Evolutionary conservation across 2,797 vertebrate genomes (phyloP), one percentile per base, ranked within the genome.

Genomic region (Neoniphon sammara): DNA sequence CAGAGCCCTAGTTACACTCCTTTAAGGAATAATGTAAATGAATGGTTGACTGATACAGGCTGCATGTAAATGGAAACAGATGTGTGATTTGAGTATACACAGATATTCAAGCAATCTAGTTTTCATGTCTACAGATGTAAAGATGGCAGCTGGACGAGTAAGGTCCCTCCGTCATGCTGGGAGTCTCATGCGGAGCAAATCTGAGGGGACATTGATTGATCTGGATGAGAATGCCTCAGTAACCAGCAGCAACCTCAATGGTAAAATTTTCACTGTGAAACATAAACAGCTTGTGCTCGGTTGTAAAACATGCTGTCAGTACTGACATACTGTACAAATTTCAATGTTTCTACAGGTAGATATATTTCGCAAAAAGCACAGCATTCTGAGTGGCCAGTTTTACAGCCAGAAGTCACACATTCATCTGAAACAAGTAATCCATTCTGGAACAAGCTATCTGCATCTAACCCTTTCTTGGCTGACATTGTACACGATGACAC

Each of bases 391-490:
- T 93, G 91, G 91, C 75, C 81, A 7, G 66, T 82, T 66, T 70
- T 88, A 70, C 88, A 91, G 54, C 86, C 90, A 75, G 83, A 88
- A 60, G 63, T 64, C 14, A 81, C 89, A 77, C 59, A 73, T 52
- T 46, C 80, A 63, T 83, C 90, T 80, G 93, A 90, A 80, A 91
- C 85, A 54, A 93, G 88, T 59, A 98, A 99, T 87, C 97, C 97
- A 7, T 99, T 99, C 88, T 97, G 97, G 96, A 95, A 94, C 66
- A 94, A 96, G 80, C 89, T 98, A 1, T 96, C 95, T 49, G 93
- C 83, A 74, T 99, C 97, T 25, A 99, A 98, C 80, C 98, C 97
- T 58, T 99, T 99, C 53, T 82, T 99, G 80, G 95, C 96, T 72
- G 97, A 99, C 47, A 95, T 98, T 65, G 91, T 94, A 64, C 89